phyloP scores from a whole-genome alignment of 2,888 invertebrate species.

The Adelognathus sp. region DNA sequence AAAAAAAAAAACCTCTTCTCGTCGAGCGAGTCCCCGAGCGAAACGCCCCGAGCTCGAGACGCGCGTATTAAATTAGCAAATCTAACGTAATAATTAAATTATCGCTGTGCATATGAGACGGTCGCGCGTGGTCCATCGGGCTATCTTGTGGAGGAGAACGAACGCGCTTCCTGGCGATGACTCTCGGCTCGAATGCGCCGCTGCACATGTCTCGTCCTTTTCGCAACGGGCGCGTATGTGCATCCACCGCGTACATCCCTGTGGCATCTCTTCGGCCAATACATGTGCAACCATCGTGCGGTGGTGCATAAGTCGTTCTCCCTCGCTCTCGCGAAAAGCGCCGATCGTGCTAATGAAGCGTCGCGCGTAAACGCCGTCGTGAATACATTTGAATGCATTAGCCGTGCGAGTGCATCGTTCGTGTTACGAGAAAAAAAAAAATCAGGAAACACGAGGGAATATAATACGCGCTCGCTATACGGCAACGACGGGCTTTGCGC shows the following conservation, averaged over 20 bases:
- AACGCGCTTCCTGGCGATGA: conserved; percentile 48
- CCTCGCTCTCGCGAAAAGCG: neutral
- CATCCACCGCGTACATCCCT: neutral
- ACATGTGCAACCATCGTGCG: neutral
- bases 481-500: neutral
- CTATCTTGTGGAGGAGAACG: conserved; percentile 61
- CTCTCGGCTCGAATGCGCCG: conserved; percentile 23
- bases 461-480: conserved; percentile 1
- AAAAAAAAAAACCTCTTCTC: neutral
- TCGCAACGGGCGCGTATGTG: neutral
- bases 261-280: neutral
- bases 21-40: conserved; percentile 2
- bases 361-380: conserved; percentile 69
- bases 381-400: conserved; percentile 78
- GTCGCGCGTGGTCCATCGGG: conserved; percentile 33
- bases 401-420: conserved; percentile 41
- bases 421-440: conserved; percentile 29
- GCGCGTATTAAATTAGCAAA: conserved; percentile 74
- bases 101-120: conserved; percentile 66
- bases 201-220: neutral
- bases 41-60: conserved; percentile 49
- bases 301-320: neutral
- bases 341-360: conserved; percentile 74
- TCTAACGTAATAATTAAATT: conserved; percentile 78
- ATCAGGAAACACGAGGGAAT: conserved; percentile 4